phyloP scores from a whole-genome alignment of 2,888 invertebrate species.

The Heliconius cydno region DNA sequence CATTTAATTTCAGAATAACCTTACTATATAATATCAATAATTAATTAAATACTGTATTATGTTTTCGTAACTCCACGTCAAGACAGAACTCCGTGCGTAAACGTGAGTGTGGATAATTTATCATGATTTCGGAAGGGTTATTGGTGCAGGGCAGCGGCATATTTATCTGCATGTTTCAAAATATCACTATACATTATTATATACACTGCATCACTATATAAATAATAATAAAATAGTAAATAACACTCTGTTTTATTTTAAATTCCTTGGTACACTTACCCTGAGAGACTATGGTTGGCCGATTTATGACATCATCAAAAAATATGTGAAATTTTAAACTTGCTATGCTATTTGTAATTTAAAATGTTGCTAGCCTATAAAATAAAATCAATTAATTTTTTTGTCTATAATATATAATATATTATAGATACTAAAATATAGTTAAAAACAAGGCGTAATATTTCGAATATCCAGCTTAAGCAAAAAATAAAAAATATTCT shows the following conservation, averaged over 20 bases:
- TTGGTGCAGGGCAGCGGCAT: slow-evolving; percentile 69
- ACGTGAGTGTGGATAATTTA: slow-evolving; percentile 82
- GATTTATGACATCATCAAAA: too few relatives aligned
- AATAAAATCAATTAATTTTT: too few relatives aligned
- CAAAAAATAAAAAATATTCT: neutral
- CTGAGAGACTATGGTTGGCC: too few relatives aligned
- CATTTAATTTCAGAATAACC: neutral
- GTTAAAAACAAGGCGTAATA: neutral
- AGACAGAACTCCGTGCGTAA: slow-evolving; percentile 65
- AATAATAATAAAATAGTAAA: too few relatives aligned
- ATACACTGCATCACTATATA: neutral
- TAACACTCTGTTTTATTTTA: too few relatives aligned
- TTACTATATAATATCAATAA: slow-evolving; percentile 4
- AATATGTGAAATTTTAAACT: too few relatives aligned
- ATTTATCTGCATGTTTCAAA: slow-evolving; percentile 52
- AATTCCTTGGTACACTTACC: too few relatives aligned
- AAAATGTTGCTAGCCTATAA: too few relatives aligned
- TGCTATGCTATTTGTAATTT: too few relatives aligned
- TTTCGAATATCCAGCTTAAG: neutral
- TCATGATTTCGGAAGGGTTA: slow-evolving; percentile 81
- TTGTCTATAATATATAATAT: neutral
- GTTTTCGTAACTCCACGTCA: slow-evolving; percentile 48
- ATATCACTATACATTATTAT: neutral
- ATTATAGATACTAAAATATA: neutral
- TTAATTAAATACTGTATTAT: slow-evolving; percentile 50